Base-by-base conservation (phyloP, 2,888 invertebrate genomes). In the Portevinia maculata region DNA sequence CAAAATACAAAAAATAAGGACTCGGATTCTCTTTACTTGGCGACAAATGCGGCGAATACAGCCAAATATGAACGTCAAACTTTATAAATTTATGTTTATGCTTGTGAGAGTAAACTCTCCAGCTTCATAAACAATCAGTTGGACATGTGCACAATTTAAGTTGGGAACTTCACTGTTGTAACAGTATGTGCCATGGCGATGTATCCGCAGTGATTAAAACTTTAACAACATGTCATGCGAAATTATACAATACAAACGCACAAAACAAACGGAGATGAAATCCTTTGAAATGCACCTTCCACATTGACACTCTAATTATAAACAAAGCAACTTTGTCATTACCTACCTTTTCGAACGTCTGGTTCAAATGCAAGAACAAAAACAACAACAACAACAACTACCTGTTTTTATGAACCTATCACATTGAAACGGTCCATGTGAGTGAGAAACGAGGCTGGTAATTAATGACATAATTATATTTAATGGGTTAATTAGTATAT, bases 41-140 rank as follows among this genome's bases (percentile, higher is more conserved):
- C 34, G 53, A 53, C 3, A 2, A 24, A 5, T 5, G 60, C 39
- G 50, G 55, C 41, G 46, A 52, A 44, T 21, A 57, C 44, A 57
- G 59, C 79, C 70, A 69, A 79, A 50, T 55, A 6, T 11, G 17
- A 60, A 50, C 67, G 67, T 62, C 64, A 81, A 70, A 69, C 55
- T 81, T 69, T 81, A 48, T 50, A 39, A 67, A 67, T 73, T 79
- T 73, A 69, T 79, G 59, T 73, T 79, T 46, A 67, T 60, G 64
- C 55, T 75, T 60, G 44, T 39, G 55, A 70, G 55, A 70, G 79
- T 70, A 52, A 70, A 62, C 39, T 52, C 46, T 39, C 17, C 24
- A 44, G 44, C 3, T 28, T 1, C 13, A 19, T 13, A 28, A 4
- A 64, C 34, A 39, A 57, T 53, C 53, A 53, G 44, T 53, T 53